Evolutionary conservation across 2,888 invertebrate species (phyloP).

Genomic region (Patella ulyssiponensis): DNA sequence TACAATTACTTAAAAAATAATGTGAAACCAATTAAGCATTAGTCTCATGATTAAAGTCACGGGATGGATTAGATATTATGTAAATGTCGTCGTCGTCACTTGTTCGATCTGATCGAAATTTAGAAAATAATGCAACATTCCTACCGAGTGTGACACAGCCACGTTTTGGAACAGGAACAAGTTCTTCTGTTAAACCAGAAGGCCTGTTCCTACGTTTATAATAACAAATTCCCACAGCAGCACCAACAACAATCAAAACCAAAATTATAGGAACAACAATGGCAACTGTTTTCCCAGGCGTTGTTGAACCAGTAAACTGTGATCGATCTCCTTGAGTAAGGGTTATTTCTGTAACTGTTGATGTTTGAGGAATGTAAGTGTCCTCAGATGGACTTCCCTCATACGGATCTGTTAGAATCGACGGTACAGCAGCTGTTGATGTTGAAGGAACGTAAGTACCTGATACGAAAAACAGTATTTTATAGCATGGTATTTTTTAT

Average conservation of each 20-base stretch:
- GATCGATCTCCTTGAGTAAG: too few relatives aligned
- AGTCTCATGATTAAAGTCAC: too few relatives aligned
- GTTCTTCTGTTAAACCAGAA: conserved; percentile 1
- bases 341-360: not conserved
- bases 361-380: too few relatives aligned
- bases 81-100: too few relatives aligned
- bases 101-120: not conserved
- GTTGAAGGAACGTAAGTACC: conserved; percentile 11
- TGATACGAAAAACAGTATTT: not conserved
- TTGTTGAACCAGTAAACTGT: not conserved
- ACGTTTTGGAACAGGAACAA: not conserved
- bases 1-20: too few relatives aligned
- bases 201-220: conserved; percentile 28
- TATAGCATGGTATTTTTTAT: too few relatives aligned
- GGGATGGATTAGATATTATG: too few relatives aligned
- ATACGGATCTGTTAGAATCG: too few relatives aligned
- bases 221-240: conserved; percentile 42
- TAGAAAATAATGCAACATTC: conserved; percentile 15
- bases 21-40: too few relatives aligned
- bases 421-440: not conserved
- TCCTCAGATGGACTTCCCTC: not conserved
- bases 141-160: not conserved
- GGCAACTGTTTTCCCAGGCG: conserved; percentile 21
- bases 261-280: conserved; percentile 52
- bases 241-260: conserved; percentile 35